These are phyloP conservation scores for Furnarius figulus DNA, from an alignment of 2,113 vertebrate genomes.

Conservation along the genomic window DNA sequence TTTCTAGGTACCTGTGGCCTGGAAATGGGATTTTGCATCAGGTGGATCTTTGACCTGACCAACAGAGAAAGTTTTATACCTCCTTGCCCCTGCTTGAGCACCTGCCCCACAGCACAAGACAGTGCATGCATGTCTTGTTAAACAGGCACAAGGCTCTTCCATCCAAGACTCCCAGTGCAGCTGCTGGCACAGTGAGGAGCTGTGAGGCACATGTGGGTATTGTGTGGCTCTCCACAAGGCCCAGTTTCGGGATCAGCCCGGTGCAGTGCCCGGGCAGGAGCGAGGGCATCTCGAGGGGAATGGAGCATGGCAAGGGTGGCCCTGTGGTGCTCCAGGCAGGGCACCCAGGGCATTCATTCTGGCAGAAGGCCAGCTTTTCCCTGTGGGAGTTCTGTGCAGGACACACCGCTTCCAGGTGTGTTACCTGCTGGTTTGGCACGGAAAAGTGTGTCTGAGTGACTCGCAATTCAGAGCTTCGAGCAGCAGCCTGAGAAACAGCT, in stretches of 20 bases:
- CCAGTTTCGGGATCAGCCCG: rapidly evolving
- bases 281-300: rapidly evolving
- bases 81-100: not conserved
- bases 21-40: not conserved
- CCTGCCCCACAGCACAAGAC: rapidly evolving
- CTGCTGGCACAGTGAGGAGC: not conserved
- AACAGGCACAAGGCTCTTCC: not conserved
- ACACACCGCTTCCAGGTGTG: rapidly evolving
- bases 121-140: rapidly evolving
- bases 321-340: rapidly evolving
- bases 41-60: not conserved
- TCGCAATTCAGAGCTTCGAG: not conserved
- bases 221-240: not conserved
- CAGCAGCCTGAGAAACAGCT: not conserved
- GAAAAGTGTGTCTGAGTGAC: rapidly evolving
- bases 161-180: not conserved
- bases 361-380: not conserved
- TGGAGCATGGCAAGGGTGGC: rapidly evolving
- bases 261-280: rapidly evolving
- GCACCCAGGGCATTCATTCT: too few species aligned
- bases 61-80: not conserved
- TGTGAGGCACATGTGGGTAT: rapidly evolving
- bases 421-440: rapidly evolving
- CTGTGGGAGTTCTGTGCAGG: rapidly evolving
- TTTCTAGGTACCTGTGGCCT: not conserved